Base-by-base conservation (phyloP, 2,888 invertebrate species). In the Temnothorax ravouxi region DNA sequence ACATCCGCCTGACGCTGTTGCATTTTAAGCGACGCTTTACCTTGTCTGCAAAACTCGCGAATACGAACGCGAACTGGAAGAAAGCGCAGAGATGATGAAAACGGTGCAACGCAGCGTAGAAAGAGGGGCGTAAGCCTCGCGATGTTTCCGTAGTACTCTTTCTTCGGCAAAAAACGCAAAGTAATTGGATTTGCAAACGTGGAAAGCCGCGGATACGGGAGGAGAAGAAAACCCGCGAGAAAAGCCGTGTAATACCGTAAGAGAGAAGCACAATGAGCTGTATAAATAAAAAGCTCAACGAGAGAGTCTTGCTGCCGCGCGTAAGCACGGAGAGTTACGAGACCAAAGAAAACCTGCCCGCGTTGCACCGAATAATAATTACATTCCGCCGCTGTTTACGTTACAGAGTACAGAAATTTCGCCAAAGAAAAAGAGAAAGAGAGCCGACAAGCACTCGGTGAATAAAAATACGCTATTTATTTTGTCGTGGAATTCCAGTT, bases 201-300 rank as follows among this genome's bases (percentile, higher is more conserved):
- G 87, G 66, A 75, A 82, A 67, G 54, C 38, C 15, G 25, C 29
- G 18, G 66, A 67, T 67, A 18, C 44, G 41, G n/a, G 15, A 44
- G 47, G 15, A 82, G 72, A 84, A 15, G 15, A 15, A 15, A 47
- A 47, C 83, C 85, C 76, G 84, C 75, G 71, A 84, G 85, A 76
- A 82, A 86, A 86, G 77, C 69, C 59, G 74, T 54, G 64, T 84
- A 80, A 74, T 64, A 66, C 64, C 41, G 71, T 61, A 50, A 83
- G 74, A n/a, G 18, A 44, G 47, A n/a, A 13, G 83, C 81, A 83
- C 85, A 74, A 84, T 59, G 77, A 84, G 80, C 52, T 82, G 87
- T 85, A 87, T 88, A 90, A 90, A 90, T 88, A 90, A 90, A 90
- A 90, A 85, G 59, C 75, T 76, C 29, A 84, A 85, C 83, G 82